Conservation (phyloP, 2,888 invertebrate genomes). For the Dione vanillae region DNA sequence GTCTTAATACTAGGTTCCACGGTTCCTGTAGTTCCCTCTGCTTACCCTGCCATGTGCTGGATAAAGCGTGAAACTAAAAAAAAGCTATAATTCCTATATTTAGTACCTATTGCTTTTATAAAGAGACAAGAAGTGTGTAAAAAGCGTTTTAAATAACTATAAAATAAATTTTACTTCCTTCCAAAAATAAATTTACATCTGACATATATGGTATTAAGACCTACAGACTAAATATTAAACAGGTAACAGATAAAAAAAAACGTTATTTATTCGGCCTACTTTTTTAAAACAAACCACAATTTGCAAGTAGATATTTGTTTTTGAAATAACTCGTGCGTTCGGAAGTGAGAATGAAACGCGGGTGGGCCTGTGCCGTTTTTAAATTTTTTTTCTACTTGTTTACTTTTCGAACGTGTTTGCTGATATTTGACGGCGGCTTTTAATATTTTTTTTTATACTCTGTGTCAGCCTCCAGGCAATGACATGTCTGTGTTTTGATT, state of each 20-base stretch:
- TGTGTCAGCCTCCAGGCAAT: slow-evolving; percentile 13
- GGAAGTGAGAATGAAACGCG: slow-evolving; percentile 53
- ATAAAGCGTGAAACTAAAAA: too few relatives aligned
- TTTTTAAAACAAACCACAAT: slow-evolving; percentile 38
- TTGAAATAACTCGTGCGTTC: slow-evolving; percentile 36
- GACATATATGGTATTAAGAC: not conserved
- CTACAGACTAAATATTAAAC: slow-evolving; percentile 20
- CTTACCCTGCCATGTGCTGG: too few relatives aligned
- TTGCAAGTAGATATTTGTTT: slow-evolving; percentile 39
- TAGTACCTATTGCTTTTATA: too few relatives aligned
- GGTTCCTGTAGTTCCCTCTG: too few relatives aligned
- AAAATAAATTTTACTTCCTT: not conserved
- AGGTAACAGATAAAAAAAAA: slow-evolving; percentile 32
- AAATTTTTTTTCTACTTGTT: slow-evolving; percentile 43
- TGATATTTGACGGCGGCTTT: slow-evolving; percentile 39
- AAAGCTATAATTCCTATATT: too few relatives aligned
- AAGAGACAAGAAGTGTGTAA: too few relatives aligned
- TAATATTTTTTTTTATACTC: slow-evolving; percentile 35
- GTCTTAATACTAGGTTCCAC: too few relatives aligned
- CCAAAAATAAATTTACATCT: not conserved
- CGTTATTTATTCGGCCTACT: slow-evolving; percentile 44
- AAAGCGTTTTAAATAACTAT: not conserved
- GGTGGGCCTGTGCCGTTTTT: slow-evolving; percentile 55
- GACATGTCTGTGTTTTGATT: slow-evolving; percentile 20
- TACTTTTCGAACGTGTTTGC: slow-evolving; percentile 39